Evolutionary conservation across 2,797 vertebrate genomes (phyloP), one percentile per base, ranked within the genome.

Genomic region (Erethizon dorsatum): DNA sequence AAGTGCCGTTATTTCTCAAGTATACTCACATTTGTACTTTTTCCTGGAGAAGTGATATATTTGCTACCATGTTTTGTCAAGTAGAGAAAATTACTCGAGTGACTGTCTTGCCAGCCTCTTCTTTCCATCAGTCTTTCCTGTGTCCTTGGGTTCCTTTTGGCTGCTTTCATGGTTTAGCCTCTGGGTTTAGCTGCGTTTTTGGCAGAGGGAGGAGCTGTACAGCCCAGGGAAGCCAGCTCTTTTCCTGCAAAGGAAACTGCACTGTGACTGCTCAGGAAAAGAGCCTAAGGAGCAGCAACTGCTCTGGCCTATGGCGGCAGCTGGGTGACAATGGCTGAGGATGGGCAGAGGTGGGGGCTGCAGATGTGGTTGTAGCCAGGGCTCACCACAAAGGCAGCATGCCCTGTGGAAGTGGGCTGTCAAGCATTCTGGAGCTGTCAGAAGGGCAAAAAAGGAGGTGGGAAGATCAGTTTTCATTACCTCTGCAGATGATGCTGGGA

Each of bases 1-100:
- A 98, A 98, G 99, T 98, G 11, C 57, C 18, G 56, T 69, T 88
- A 75, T 61, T 96, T 90, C 95, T 83, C 79, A 92, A 83, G 28
- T 89, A 45, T 54, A 59, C 69, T 89, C 31, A 93, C 7, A 33
- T 61, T 94, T 90, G 95, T 77, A 57, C 12, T 90, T 90, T 88
- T 84, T 54, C 41, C 56, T 91, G 83, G 83, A 93, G 88, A 82
- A 69, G 15, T 93, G 45, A 20, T 52, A 31, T 37, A 31, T 96
- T 96, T 95, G 61, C 9, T 95, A 54, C 50, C 67, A 73, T 83
- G 63, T 90, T 97, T 95, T 80, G 92, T 77, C 37, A 94, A 91
- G 17, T 89, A 87, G 50, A 75, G 50, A 84, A 92, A 63, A 54
- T 54, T 50, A 79, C 80, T 87, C 75, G 92, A 82, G 88, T 87